A percentile compares a stretch with the other conserved stretches of the same genome.
Conservation (phyloP, 2,888 invertebrate genomes). For the Thecophora atra region DNA sequence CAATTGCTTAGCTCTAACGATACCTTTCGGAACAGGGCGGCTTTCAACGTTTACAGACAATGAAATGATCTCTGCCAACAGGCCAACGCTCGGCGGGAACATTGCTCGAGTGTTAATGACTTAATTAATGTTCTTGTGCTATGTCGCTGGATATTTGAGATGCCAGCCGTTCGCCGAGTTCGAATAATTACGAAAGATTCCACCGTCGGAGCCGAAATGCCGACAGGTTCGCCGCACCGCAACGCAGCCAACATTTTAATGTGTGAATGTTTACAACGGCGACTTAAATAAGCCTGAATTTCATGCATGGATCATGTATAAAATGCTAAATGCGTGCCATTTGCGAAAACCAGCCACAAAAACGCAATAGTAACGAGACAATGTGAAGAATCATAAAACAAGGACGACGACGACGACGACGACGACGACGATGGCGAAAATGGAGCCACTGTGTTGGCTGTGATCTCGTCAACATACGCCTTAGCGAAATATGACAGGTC, state of each 20-base stretch:
- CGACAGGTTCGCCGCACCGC: slow-evolving; percentile 15
- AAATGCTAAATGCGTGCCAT: slow-evolving; percentile 47
- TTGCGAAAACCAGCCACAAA: slow-evolving; percentile 47
- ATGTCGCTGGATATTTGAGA: slow-evolving; percentile 22
- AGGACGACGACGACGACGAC: slow-evolving; percentile 5
- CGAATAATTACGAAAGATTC: slow-evolving; percentile 31
- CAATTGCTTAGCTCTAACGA: too few species aligned
- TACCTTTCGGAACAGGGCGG: too few species aligned
- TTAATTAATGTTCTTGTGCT: slow-evolving; percentile 56
- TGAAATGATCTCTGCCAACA: too few species aligned
- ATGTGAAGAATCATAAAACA: slow-evolving; percentile 43
- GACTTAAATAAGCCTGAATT: slow-evolving; percentile 32
- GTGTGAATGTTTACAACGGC: slow-evolving; percentile 20
- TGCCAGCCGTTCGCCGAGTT: slow-evolving; percentile 13
- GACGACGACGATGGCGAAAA: too few species aligned
- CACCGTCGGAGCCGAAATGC: slow-evolving; percentile 15
- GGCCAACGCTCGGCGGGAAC: not conserved
- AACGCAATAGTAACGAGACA: slow-evolving; percentile 27
- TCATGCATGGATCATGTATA: slow-evolving; percentile 40
- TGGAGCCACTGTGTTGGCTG: slow-evolving; percentile 46
- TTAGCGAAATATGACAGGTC: slow-evolving; percentile 53
- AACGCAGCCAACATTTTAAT: slow-evolving; percentile 6
- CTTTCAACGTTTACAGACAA: too few species aligned
- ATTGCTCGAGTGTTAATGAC: slow-evolving; percentile 58
- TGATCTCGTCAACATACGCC: slow-evolving; percentile 38